Base-by-base conservation (phyloP, 1,140 invertebrate genomes). In the Thalassaphorura encarpata region DNA sequence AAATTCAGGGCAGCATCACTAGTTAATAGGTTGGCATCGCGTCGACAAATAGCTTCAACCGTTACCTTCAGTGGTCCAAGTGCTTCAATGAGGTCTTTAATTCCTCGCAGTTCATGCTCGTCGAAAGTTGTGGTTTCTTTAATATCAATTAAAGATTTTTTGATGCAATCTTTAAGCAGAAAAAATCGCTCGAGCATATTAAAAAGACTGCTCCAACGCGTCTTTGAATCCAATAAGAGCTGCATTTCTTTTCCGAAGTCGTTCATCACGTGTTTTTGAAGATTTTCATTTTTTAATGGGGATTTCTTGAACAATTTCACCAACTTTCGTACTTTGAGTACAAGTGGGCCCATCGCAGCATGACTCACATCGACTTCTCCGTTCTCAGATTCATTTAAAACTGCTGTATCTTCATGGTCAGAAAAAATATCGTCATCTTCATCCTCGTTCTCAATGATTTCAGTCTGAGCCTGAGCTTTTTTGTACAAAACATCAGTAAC, bases 401-500 rank as follows among this genome's bases (percentile, higher is more conserved):
- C n/a, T n/a, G n/a, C n/a, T n/a, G n/a, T n/a, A n/a, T n/a, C n/a
- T n/a, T n/a, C n/a, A n/a, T n/a, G n/a, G n/a, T n/a, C n/a, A n/a
- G n/a, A 11, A 21, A 51, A 36, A 36, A 36, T 36, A 36, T n/a
- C n/a, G n/a, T n/a, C n/a, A n/a, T n/a, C n/a, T n/a, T n/a, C n/a
- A n/a, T n/a, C n/a, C n/a, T n/a, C n/a, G n/a, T n/a, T n/a, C n/a
- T n/a, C n/a, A n/a, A n/a, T n/a, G n/a, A n/a, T n/a, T n/a, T n/a
- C n/a, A n/a, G n/a, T n/a, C n/a, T n/a, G n/a, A n/a, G n/a, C n/a
- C n/a, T n/a, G n/a, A n/a, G n/a, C 29, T 45, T 45, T 49, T 28
- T 24, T 27, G n/a, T 59, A 59, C 2, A 59, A 18, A 29, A 50
- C 45, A 33, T 59, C 45, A 19, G 52, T 2, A 1, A 59, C 57